Base-by-base conservation (phyloP, 2,888 invertebrate genomes). In the Anodontia alba region DNA sequence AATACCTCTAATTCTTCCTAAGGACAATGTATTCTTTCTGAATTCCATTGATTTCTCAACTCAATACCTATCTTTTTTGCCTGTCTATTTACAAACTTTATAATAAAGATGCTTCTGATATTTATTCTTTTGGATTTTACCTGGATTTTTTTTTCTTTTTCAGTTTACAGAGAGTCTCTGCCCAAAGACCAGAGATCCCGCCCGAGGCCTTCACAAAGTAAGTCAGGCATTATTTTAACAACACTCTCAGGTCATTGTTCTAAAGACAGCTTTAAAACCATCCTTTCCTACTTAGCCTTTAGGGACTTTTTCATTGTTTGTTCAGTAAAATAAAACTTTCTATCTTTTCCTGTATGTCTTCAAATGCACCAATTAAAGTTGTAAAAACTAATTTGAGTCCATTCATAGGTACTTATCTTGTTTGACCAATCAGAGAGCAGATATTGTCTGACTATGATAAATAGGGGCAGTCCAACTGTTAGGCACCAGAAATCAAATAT, bases 191-290 rank as follows among this genome's bases (percentile, higher is more conserved):
- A 57, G 86, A 88, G 38, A 86, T 87, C 54, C 86, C 86, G 66
- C 68, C 81, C 43, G 88, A 88, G 76, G 88, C 87, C 15, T 85
- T 81, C 67, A 83, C 83, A 73, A 89, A 87, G 90, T 90, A 85
- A 87, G 89, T 81, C n/a, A 8, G 31, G 31, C 66, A 78, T 38
- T 68, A 69, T 78, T 67, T 78, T 78, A 68, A 73, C 57, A 73
- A 54, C 73, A 42, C 29, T 72, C 68, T 46, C 31, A 36, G 29
- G 57, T 57, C n/a, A 20, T 62, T 42, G 38, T 49, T 49, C 51
- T 36, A 29, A 33, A 62, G 62, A 33, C 54, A 54, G 54, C 54
- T 54, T 54, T 54, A 54, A 54, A 54, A 20, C 31, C 62, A 62
- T 62, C 62, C 62, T 62, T 62, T 62, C 62, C 17, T n/a, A 33